These are phyloP conservation scores for Drosophila ambigua DNA, from an alignment of 1,140 invertebrate genomes.

Conservation along the genomic window DNA sequence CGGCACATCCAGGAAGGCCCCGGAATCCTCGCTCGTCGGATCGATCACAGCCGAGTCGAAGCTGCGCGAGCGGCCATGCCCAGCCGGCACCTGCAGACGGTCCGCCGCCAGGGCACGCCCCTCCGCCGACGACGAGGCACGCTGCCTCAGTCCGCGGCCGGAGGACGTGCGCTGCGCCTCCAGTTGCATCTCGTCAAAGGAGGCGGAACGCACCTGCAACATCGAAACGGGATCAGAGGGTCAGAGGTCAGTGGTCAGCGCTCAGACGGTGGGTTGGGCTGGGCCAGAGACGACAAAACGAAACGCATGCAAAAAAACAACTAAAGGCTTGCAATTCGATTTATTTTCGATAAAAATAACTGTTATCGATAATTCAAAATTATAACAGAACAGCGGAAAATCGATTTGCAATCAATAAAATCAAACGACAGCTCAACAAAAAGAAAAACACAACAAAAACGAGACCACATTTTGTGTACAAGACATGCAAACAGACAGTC, in stretches of 20 bases:
- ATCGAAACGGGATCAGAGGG: neutral
- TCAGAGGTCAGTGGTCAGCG: neutral
- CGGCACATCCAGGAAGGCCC: conserved; percentile 88
- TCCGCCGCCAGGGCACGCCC: conserved; percentile 82
- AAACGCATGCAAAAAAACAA: neutral
- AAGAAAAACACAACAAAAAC: neutral
- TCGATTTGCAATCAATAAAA: conserved; percentile 2
- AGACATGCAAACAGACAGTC: conserved; percentile 1
- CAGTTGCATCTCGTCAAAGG: conserved; percentile 94
- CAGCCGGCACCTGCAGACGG: conserved; percentile 87
- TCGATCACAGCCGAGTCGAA: conserved; percentile 87
- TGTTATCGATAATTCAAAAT: no score
- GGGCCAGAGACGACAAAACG: no score
- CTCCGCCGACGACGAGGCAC: conserved; percentile 77
- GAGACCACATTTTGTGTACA: neutral
- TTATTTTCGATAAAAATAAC: no score
- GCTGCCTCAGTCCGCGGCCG: conserved; percentile 82
- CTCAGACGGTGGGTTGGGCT: neutral
- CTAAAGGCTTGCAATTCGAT: neutral
- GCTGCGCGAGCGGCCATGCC: conserved; percentile 88
- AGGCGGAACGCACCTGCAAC: conserved; percentile 88
- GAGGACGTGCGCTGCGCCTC: conserved; percentile 87
- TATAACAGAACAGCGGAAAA: no score
- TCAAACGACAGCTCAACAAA: conserved; percentile 1
- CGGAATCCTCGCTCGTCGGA: conserved; percentile 87